phyloP scores from a whole-genome alignment of 1,140 invertebrate genomes.

The Limonius californicus region DNA sequence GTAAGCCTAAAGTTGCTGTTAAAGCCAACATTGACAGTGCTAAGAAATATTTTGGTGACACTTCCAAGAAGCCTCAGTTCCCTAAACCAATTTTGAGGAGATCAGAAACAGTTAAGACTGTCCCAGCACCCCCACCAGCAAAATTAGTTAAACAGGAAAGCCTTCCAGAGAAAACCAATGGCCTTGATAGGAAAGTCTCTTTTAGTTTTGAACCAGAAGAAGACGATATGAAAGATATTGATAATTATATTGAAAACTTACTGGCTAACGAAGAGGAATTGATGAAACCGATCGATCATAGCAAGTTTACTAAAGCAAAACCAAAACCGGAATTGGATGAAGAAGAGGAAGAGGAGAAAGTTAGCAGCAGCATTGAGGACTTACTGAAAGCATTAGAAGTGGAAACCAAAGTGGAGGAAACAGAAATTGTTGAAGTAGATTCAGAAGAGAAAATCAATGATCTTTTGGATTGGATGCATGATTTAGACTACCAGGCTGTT shows the following conservation, averaged over 20 bases:
- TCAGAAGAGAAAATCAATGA: slow-evolving; percentile 43
- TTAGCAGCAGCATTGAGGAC: slow-evolving; percentile 44
- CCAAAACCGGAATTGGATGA: slow-evolving; percentile 16
- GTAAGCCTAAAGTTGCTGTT: slow-evolving; percentile 43
- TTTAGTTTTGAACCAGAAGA: slow-evolving; percentile 46
- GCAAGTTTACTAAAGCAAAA: slow-evolving; percentile 23
- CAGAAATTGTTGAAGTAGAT: neutral
- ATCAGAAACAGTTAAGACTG: slow-evolving; percentile 24
- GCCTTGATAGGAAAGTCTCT: slow-evolving; percentile 19
- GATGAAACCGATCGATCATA: slow-evolving; percentile 38
- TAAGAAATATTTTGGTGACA: slow-evolving; percentile 44
- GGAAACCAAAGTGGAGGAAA: slow-evolving; percentile 32
- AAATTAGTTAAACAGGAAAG: slow-evolving; percentile 29
- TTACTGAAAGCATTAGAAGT: slow-evolving; percentile 42
- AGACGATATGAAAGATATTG: slow-evolving; percentile 38
- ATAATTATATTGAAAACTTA: slow-evolving; percentile 45
- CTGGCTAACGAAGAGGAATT: slow-evolving; percentile 43
- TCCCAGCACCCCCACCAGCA: slow-evolving; percentile 25
- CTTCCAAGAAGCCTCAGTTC: slow-evolving; percentile 21
- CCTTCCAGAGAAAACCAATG: neutral
- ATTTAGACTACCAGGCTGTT: slow-evolving; percentile 41
- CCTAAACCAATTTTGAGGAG: slow-evolving; percentile 24
- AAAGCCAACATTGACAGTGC: slow-evolving; percentile 33
- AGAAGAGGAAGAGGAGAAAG: slow-evolving; percentile 27
- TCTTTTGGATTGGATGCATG: slow-evolving; percentile 44